Evolutionary conservation across 2,113 vertebrate species (phyloP), one percentile per base, ranked within the genome.

Genomic region (Gorsachius goisagi): DNA sequence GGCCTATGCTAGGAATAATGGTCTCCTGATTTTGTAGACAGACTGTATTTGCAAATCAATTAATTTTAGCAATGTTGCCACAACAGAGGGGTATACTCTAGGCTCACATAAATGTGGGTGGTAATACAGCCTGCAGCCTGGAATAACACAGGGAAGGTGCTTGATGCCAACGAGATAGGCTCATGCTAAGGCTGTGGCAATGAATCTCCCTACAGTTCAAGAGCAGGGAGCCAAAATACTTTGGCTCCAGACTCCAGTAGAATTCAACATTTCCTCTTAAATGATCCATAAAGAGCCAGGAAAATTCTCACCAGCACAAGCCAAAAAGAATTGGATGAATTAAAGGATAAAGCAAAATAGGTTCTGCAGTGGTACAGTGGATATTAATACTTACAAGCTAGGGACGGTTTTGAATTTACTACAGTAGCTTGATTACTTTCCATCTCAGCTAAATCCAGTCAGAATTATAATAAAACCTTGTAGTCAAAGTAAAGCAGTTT

Each of bases 211-310:
- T 83, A 45, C 67, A 80, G 82, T 60, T 93, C 68, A 32, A 41
- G 68, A 93, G 35, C 33, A 72, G n/a, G 44, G 11, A 78, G 96
- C 90, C 96, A 95, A 93, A 93, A 90, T n/a, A 52, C 33, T 94
- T 75, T 96, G 96, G 85, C 94, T 94, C 74, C 71, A 94, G 49
- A 74, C 56, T 90, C 68, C 39, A 41, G 64, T 5, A 92, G 75
- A 90, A 90, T 87, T 80, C 92, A 96, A 84, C 68, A 84, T 96
- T 97, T 96, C 95, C 92, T 95, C 75, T 84, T 90, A 95, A 97
- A 95, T 79, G 94, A 85, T 88, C 81, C 91, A 62, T 93, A 90
- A 93, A 93, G 90, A 96, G 82, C 63, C 76, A 90, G 86, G 88
- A 95, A 96, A 93, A 60, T 56, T 93, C 92, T 92, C 15, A 3